These are phyloP conservation scores for Desoria tigrina DNA, from an alignment of 2,888 invertebrate species.

Conservation along the genomic window DNA sequence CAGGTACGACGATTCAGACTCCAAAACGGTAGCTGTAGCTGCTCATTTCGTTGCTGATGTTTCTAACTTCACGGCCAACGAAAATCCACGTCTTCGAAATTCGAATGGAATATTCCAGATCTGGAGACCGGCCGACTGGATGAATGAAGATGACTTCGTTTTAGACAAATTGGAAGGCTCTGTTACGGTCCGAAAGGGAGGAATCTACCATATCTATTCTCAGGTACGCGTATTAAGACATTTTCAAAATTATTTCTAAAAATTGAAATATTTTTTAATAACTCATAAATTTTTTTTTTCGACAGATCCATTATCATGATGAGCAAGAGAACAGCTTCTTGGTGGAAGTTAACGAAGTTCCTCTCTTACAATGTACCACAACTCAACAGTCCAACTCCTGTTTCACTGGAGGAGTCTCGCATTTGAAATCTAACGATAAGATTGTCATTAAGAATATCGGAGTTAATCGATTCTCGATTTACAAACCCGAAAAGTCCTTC, in stretches of 20 bases:
- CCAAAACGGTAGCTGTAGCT: slow-evolving; percentile 58
- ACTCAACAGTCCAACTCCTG: slow-evolving; percentile 71
- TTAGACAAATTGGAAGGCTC: slow-evolving; percentile 60
- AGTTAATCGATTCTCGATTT: slow-evolving; percentile 67
- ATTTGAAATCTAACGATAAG: slow-evolving; percentile 66
- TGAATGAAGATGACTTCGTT: slow-evolving; percentile 53
- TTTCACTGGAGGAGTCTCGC: slow-evolving; percentile 69
- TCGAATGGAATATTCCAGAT: slow-evolving; percentile 17
- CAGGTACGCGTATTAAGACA: slow-evolving; percentile 60
- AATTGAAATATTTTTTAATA: not conserved
- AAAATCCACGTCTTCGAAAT: slow-evolving; percentile 62
- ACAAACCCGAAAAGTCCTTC: slow-evolving; percentile 75
- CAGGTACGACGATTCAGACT: slow-evolving; percentile 5
- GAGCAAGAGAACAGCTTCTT: slow-evolving; percentile 73
- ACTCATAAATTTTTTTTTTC: slow-evolving; percentile 27
- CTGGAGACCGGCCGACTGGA: slow-evolving; percentile 69
- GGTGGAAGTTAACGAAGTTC: slow-evolving; percentile 65
- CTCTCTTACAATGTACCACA: slow-evolving; percentile 73
- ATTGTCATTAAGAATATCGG: slow-evolving; percentile 71
- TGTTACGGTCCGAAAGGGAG: slow-evolving; percentile 68
- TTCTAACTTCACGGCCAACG: slow-evolving; percentile 62
- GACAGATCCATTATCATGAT: slow-evolving; percentile 76
- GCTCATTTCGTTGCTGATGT: slow-evolving; percentile 68
- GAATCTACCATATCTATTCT: slow-evolving; percentile 74
- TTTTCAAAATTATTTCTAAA: slow-evolving; percentile 2